Conservation (phyloP, 2,888 invertebrate genomes). For the Acanthosepion esculentum region DNA sequence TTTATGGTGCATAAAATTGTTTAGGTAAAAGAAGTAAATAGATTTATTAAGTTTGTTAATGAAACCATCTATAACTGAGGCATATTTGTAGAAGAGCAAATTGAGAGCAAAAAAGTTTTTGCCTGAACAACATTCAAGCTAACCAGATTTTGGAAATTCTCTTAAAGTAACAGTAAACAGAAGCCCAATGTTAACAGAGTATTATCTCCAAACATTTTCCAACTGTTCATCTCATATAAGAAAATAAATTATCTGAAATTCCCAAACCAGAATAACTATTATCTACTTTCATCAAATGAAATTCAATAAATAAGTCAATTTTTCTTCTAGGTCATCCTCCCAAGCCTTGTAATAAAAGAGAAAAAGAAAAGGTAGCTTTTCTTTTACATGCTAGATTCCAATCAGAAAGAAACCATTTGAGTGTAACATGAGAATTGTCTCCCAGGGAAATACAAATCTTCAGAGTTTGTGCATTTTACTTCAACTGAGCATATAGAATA, state of each 20-base stretch:
- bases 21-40: background rate
- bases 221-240: background rate
- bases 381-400: background rate
- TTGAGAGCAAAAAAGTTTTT: background rate
- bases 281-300: background rate
- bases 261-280: background rate
- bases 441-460: no score
- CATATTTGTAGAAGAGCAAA: background rate
- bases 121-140: background rate
- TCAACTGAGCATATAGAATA: no score
- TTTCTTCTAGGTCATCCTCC: background rate
- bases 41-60: background rate
- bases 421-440: background rate
- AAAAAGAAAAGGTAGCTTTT: background rate
- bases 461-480: no score
- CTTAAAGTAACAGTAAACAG: background rate
- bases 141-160: background rate
- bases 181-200: background rate
- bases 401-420: background rate
- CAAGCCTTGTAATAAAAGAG: background rate
- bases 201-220: background rate
- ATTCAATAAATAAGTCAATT: background rate
- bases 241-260: background rate
- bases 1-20: no score
- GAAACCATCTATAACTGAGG: background rate